phyloP scores from a whole-genome alignment of 2,888 invertebrate genomes.

The Himalopsyche tibetana region DNA sequence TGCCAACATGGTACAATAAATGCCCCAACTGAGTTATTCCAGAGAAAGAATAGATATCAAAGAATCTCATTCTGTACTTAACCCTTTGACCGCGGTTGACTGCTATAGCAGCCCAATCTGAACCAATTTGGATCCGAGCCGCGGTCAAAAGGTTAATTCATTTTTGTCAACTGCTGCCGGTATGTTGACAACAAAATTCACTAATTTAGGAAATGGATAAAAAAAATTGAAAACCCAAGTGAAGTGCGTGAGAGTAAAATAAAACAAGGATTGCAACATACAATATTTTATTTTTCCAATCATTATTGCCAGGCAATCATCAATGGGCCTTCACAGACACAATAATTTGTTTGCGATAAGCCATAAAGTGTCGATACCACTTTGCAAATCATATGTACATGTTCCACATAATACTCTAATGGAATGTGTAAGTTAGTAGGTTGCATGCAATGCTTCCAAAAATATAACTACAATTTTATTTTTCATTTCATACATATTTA shows the following conservation, averaged over 20 bases:
- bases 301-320: conserved; percentile 64
- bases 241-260: background rate
- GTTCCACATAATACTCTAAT: conserved; percentile 44
- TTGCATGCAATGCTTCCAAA: conserved; percentile 48
- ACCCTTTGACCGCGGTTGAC: too few relatives aligned
- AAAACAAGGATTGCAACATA: conserved; percentile 51
- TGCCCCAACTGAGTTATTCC: too few relatives aligned
- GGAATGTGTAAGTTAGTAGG: conserved; percentile 53
- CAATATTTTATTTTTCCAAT: conserved; percentile 56
- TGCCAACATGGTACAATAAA: too few relatives aligned
- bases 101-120: too few relatives aligned
- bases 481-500: background rate
- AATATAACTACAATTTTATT: conserved; percentile 31
- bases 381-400: conserved; percentile 44
- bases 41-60: too few relatives aligned
- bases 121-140: too few relatives aligned
- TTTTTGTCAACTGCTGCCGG: too few relatives aligned
- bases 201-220: background rate
- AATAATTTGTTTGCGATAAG: conserved; percentile 49
- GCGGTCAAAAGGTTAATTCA: too few relatives aligned
- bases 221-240: background rate
- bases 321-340: conserved; percentile 47
- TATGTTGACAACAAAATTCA: too few relatives aligned
- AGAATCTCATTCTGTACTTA: too few relatives aligned
- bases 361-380: conserved; percentile 51